Evolutionary conservation across 2,113 vertebrate genomes (phyloP), one percentile per base, ranked within the genome.

Genomic region (Turdus rufiventris): DNA sequence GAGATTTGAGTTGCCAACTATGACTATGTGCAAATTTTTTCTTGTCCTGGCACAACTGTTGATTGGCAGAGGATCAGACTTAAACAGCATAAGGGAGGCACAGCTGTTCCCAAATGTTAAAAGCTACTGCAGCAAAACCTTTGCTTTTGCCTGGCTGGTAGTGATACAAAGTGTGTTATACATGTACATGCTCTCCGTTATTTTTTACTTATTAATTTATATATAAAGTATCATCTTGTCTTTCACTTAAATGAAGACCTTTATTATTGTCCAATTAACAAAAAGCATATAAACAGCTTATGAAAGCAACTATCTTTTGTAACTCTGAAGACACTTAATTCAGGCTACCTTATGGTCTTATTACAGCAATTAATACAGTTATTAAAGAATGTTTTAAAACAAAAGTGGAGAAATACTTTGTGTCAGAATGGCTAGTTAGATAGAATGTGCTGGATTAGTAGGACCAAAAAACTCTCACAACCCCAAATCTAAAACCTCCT

Each of bases 101-200:
- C 75, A 91, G 62, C 60, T 96, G 38, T 42, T 95, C 9, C 28
- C 10, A 4, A 58, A 71, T 33, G 29, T 56, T 87, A 73, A 72
- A 78, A 83, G 10, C 23, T 48, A 65, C 21, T 79, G 56, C 23
- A 73, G 53, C 23, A 81, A 91, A 94, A 63, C 6, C 12, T 81
- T 89, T 70, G 14, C 8, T 71, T 84, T 89, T 82, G 12, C 54
- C 9, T 0, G 7, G 28, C 47, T 82, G 26, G 16, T 29, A 86
- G 40, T 8, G 42, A 60, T 54, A 65, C 8, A 42, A 76, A 60
- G 5, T n/a, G 33, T 20, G 15, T 33, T 62, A 33, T 10, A 73
- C 1, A 3, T 0, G 0, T 13, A 48, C 0, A 0, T 38, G 50
- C 26, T 75, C 24, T 62, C 42, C 24, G 10, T 11, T 81, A 26